Base-by-base conservation (phyloP, 2,888 invertebrate species). In the Plebejus melissa region DNA sequence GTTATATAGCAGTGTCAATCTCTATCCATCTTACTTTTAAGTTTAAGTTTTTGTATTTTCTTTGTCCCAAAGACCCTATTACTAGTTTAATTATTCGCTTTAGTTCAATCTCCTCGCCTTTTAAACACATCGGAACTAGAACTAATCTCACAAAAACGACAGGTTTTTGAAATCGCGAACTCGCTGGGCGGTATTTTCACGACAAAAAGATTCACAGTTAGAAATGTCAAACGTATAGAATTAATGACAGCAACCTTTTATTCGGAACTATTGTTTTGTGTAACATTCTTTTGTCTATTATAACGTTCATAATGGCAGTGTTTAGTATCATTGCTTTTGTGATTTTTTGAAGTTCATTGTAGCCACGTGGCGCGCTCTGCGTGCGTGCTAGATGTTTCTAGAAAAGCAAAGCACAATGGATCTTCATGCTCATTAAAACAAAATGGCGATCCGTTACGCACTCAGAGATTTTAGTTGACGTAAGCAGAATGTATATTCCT, bases 171-270 rank as follows among this genome's bases (percentile, higher is more conserved):
- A 79, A 77, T 69, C 58, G 71, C 58, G 77, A 80, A 82, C 93
- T 89, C 81, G 90, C 90, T 87, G 91, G 74, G 91, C 83, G 87
- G 87, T 83, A 87, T 90, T 90, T 90, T 87, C 80, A 82, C 81
- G 78, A 78, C 78, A 81, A 79, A 93, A 88, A 86, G 87, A 87
- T 84, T 83, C 85, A 85, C 91, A 88, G 90, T 91, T 92, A 91
- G 86, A 84, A 90, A 86, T 90, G 93, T 91, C 92, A 89, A 87
- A 89, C 90, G 87, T 88, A 82, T 86, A 87, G 85, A 88, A 93
- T 92, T 90, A 90, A 93, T 91, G 89, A 90, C 88, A 87, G 89
- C 88, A 90, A 87, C 86, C 91, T 88, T 91, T 91, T 90, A 90
- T 91, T 90, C 85, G 82, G 81, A 77, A 78, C 86, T 81, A 87